Conservation (phyloP, 2,797 vertebrate species). For the Myotis daubentonii region DNA sequence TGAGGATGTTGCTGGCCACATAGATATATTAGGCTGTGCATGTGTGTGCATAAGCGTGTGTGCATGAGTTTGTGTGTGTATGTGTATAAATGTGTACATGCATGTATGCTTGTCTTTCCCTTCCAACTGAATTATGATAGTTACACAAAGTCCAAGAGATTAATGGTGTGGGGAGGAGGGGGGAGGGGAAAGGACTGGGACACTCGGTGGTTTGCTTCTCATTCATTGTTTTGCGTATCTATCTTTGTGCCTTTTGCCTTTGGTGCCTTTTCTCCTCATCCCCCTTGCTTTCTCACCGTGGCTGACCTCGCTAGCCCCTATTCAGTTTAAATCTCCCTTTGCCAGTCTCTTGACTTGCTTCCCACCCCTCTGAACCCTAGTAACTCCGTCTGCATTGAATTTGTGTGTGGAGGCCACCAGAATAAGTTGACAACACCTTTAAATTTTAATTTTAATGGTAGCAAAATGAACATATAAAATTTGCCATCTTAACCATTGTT, state of each 20-base stretch:
- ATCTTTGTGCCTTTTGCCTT: neutral
- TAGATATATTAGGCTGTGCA: neutral
- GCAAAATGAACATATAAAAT: neutral
- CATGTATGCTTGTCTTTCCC: neutral
- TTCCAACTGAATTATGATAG: neutral
- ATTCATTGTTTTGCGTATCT: rapidly evolving
- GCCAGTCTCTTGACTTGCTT: too few relatives aligned
- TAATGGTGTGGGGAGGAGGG: too few relatives aligned
- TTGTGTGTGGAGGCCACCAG: neutral
- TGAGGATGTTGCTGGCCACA: neutral
- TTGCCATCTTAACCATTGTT: neutral
- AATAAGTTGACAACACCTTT: neutral
- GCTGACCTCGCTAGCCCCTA: neutral
- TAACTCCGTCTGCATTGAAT: neutral
- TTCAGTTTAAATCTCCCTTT: too few relatives aligned
- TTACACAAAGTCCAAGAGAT: neutral
- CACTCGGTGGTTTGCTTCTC: neutral
- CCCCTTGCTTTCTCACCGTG: neutral
- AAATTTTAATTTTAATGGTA: neutral
- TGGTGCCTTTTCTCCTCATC: too few relatives aligned
- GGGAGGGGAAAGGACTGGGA: neutral
- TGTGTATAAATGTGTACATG: neutral
- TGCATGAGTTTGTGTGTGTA: neutral
- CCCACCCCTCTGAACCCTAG: neutral
- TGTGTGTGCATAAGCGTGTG: too few relatives aligned